Conservation (phyloP, 2,113 vertebrate species). For the Megaceryle torquata region DNA sequence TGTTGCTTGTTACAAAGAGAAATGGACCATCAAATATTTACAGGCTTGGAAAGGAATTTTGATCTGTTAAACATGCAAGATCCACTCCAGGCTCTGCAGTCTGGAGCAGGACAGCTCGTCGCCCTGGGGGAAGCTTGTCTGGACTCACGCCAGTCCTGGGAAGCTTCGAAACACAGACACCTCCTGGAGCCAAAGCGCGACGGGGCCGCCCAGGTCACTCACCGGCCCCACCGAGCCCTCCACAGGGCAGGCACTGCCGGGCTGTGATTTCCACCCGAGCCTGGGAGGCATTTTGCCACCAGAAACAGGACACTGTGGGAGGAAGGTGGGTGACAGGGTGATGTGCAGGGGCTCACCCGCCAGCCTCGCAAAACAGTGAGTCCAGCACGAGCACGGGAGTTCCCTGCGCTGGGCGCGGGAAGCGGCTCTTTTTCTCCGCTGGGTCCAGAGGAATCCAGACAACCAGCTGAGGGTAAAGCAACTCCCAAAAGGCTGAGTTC, state of each 20-base stretch:
- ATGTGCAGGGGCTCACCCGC: neutral
- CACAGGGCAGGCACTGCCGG: neutral
- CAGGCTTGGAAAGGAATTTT: neutral
- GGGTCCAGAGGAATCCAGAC: neutral
- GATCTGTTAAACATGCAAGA: neutral
- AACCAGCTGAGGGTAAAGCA: neutral
- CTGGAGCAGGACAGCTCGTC: neutral
- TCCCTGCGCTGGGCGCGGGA: neutral
- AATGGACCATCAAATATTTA: constrained; percentile 18
- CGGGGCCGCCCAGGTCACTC: neutral
- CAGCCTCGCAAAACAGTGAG: neutral
- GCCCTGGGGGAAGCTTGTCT: neutral
- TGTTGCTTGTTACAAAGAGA: neutral
- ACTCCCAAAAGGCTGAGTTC: neutral
- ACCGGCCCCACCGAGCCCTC: neutral
- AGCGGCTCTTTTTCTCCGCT: neutral
- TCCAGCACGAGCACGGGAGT: too few species aligned
- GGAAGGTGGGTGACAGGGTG: neutral
- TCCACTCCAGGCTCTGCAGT: neutral
- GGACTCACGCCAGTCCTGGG: neutral
- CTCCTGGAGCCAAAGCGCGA: neutral
- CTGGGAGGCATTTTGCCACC: neutral
- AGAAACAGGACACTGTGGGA: neutral
- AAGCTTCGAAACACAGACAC: neutral
- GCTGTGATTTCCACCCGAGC: fast-evolving